Conservation (phyloP, 2,797 vertebrate species). For the Gymnoscopelus microlampas region DNA sequence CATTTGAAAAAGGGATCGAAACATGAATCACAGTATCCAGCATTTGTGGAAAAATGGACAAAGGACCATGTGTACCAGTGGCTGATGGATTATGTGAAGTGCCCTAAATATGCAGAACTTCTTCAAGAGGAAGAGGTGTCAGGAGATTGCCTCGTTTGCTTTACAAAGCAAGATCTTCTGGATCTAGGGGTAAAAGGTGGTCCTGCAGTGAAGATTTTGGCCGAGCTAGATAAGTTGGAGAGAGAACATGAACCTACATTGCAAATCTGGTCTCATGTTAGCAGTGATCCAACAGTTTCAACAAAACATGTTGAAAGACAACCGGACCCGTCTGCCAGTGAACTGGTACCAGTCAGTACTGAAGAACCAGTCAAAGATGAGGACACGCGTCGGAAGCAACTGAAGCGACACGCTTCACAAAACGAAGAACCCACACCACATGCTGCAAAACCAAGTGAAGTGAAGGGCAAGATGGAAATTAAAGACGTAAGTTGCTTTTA, state of each 20-base stretch:
- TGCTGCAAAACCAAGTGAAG: no score
- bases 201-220: slow-evolving; percentile 51
- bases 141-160: slow-evolving; percentile 58
- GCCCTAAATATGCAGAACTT: slow-evolving; percentile 27
- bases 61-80: slow-evolving; percentile 42
- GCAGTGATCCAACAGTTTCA: not conserved
- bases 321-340: not conserved
- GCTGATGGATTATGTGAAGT: slow-evolving; percentile 24
- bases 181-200: slow-evolving; percentile 50
- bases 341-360: no score
- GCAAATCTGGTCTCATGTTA: not conserved
- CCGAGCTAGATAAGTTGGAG: slow-evolving; percentile 1
- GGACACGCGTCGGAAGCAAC: not conserved
- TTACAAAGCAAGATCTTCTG: slow-evolving; percentile 54
- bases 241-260: slow-evolving; percentile 24
- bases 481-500: no score
- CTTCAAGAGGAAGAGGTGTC: slow-evolving; percentile 49
- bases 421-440: not conserved
- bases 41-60: slow-evolving; percentile 36
- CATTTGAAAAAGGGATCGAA: slow-evolving; percentile 22
- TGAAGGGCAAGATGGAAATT: no score
- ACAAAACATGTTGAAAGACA: not conserved
- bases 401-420: not conserved
- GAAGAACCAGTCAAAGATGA: not conserved
- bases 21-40: slow-evolving; percentile 10